Evolutionary conservation across 2,113 vertebrate species (phyloP), one percentile per base, ranked within the genome.

Genomic region (Caretta caretta): DNA sequence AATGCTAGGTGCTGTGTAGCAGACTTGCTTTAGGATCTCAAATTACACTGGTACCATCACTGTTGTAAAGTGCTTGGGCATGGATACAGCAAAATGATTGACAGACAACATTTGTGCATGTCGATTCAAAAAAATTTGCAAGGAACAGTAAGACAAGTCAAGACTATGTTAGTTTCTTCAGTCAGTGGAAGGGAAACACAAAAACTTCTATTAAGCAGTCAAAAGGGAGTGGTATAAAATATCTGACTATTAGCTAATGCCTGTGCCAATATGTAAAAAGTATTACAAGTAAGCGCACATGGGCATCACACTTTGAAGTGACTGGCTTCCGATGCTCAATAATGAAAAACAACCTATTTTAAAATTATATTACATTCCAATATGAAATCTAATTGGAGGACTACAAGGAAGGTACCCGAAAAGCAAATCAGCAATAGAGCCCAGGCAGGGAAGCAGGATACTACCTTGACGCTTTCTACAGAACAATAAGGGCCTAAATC

Each of bases 181-280:
- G 42, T 17, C 31, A 16, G 8, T 3, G 2, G 20, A 78, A 46
- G 42, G 54, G 54, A 56, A 56, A 57, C 27, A 57, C 24, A 57
- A 25, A 76, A 27, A 25, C 25, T 27, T 25, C 24, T 48, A 38
- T 46, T 10, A 80, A 80, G 29, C 49, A 10, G 31, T 80, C 49
- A 80, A 22, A 20, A 14, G 72, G 38, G n/a, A 88, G 7, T 24
- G 38, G 69, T 10, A 29, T 1, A 19, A 81, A 93, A 54, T 1
- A 27, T 0, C 17, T 54, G 6, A 54, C 19, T 48, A 24, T 1
- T 2, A 20, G 48, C 6, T 25, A 54, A 69, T 1, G 25, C 56
- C 25, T 57, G 51, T 48, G 69, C 5, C 8, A 42, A 38, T 62
- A 42, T 24, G 29, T 11, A 38, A 2, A 3, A 82, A 76, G 48